Base-by-base conservation (phyloP, 2,888 invertebrate species). In the Drosophila merina region DNA sequence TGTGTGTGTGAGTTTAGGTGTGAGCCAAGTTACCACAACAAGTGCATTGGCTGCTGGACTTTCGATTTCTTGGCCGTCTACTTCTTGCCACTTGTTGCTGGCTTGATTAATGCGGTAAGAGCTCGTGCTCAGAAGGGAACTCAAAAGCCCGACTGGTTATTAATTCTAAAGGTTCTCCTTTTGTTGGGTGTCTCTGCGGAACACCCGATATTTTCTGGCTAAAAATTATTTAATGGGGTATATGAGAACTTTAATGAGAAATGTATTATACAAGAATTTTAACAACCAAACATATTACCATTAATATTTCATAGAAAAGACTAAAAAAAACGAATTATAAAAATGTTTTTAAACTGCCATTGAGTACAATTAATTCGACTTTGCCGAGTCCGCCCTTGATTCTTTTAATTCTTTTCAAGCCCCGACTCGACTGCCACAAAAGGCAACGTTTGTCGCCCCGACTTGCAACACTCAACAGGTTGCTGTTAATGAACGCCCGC, bases 401-500 rank as follows among this genome's bases (percentile, higher is more conserved):
- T 62, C 36, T 36, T 36, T 57, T 38, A 10, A 38, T 47, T 14
- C 12, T 57, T 30, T 14, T 47, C 33, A 6, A 31, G 31, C 58
- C 44, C 20, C 25, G 10, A 25, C 44, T 28, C 30, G 40, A 57
- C 42, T 69, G 57, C 86, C 80, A 75, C 75, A 82, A 82, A 86
- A 82, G 82, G 86, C 84, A 76, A 82, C 74, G 86, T 82, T 82
- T 82, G 82, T 82, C 86, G 82, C 82, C 76, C 72, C 78, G 72
- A 56, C 80, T 5, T 70, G 67, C 74, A 81, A 69, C 64, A 64
- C 86, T 83, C 86, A 82, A 82, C 82, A 82, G 82, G 82, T 82
- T 82, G 82, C 86, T 86, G 81, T 86, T 82, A 82, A 82, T 82
- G 82, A 82, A 82, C 82, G 82, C 82, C 82, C 82, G 77, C 82